phyloP scores from a whole-genome alignment of 2,888 invertebrate species.

The Nipponacmea schrenckii region DNA sequence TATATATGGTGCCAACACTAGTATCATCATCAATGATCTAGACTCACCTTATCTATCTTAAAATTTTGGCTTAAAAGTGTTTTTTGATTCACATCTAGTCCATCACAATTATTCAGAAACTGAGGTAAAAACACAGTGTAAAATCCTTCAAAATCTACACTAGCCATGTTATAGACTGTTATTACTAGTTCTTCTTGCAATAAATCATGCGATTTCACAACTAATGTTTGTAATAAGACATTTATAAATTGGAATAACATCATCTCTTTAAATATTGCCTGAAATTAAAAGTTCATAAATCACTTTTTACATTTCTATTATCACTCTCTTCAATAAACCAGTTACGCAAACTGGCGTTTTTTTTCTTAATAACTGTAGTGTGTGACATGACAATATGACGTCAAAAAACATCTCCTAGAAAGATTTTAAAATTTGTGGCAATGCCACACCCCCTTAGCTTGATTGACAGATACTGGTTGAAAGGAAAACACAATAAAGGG shows the following conservation, averaged over 20 bases:
- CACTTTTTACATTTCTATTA: not conserved
- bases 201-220: conserved; percentile 78
- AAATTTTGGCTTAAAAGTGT: conserved; percentile 76
- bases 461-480: too few relatives aligned
- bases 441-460: too few relatives aligned
- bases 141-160: conserved; percentile 81
- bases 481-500: too few relatives aligned
- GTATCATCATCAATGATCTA: too few relatives aligned
- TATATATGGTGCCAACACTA: too few relatives aligned
- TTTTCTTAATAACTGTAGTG: too few relatives aligned
- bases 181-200: conserved; percentile 82
- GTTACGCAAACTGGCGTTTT: too few relatives aligned
- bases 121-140: conserved; percentile 80
- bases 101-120: conserved; percentile 77
- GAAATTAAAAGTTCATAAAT: conserved; percentile 32
- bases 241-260: conserved; percentile 78
- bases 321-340: too few relatives aligned
- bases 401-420: too few relatives aligned
- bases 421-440: too few relatives aligned
- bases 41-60: conserved; percentile 77
- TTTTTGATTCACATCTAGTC: conserved; percentile 76
- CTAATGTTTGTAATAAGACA: conserved; percentile 77
- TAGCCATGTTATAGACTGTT: conserved; percentile 83
- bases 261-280: conserved; percentile 77
- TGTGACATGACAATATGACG: too few relatives aligned